phyloP scores from a whole-genome alignment of 2,888 invertebrate genomes.

The Pelosia muscerda region DNA sequence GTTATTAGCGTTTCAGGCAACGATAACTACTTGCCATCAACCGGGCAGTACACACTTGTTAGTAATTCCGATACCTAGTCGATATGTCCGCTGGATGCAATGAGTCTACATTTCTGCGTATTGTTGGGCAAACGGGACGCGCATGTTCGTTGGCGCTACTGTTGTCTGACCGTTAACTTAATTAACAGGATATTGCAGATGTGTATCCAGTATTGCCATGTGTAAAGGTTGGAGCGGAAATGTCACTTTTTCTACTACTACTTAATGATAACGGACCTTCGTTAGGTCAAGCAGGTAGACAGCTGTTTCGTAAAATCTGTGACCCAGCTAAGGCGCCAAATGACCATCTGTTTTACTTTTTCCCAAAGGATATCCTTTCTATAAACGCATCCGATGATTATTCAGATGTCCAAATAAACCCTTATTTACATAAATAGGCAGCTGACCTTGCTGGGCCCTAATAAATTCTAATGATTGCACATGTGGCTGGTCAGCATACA shows the following conservation, averaged over 20 bases:
- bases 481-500: conserved; percentile 73
- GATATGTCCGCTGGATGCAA: conserved; percentile 44
- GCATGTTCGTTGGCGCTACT: conserved; percentile 55
- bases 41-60: neutral
- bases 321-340: conserved; percentile 46
- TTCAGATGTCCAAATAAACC: conserved; percentile 68
- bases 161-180: conserved; percentile 63
- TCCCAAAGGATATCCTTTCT: conserved; percentile 66
- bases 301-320: conserved; percentile 67
- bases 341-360: conserved; percentile 62
- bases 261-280: conserved; percentile 70
- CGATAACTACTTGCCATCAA: neutral
- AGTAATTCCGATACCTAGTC: conserved; percentile 10
- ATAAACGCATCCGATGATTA: conserved; percentile 57
- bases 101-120: conserved; percentile 32
- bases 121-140: conserved; percentile 60
- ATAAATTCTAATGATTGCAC: conserved; percentile 82
- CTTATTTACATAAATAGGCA: conserved; percentile 74
- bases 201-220: conserved; percentile 72
- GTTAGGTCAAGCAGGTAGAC: conserved; percentile 75
- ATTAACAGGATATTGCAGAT: conserved; percentile 76
- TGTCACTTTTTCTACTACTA: conserved; percentile 72
- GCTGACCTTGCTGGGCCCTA: conserved; percentile 79
- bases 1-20: neutral
- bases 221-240: conserved; percentile 72